phyloP scores from a whole-genome alignment of 2,888 invertebrate genomes.

The Sphaerophoria rueppellii region DNA sequence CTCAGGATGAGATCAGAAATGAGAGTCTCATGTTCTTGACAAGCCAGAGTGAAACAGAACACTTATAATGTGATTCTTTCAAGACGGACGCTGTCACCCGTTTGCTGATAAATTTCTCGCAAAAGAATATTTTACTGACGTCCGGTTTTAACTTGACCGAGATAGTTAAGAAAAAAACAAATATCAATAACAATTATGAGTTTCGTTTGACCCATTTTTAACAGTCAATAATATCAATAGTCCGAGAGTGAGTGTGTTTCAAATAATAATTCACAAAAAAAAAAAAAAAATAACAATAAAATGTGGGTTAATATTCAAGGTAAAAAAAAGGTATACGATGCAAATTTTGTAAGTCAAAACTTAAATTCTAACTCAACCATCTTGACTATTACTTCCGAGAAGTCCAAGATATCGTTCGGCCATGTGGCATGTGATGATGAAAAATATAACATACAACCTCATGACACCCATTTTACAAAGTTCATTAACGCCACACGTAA shows the following conservation, averaged over 20 bases:
- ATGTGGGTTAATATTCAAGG: no score
- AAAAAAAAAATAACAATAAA: no score
- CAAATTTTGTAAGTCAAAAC: no score
- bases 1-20: constrained; percentile 14
- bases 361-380: no score
- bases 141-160: constrained; percentile 51
- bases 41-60: constrained; percentile 1
- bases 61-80: constrained; percentile 8
- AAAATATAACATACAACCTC: constrained; percentile 19
- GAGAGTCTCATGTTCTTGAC: constrained; percentile 13
- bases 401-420: background rate
- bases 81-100: constrained; percentile 14
- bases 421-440: background rate
- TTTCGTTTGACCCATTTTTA: constrained; percentile 62
- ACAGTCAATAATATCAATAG: constrained; percentile 2
- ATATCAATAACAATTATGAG: constrained; percentile 54
- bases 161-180: constrained; percentile 10
- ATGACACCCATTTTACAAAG: constrained; percentile 36
- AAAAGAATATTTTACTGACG: constrained; percentile 38
- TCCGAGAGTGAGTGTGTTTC: background rate
- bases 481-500: constrained; percentile 18
- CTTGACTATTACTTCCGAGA: background rate
- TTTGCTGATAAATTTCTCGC: constrained; percentile 42
- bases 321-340: no score
- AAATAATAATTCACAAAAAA: no score